Evolutionary conservation across 2,888 invertebrate species (phyloP), one percentile per base, ranked within the genome.

Genomic region (Aphodius sticticus): DNA sequence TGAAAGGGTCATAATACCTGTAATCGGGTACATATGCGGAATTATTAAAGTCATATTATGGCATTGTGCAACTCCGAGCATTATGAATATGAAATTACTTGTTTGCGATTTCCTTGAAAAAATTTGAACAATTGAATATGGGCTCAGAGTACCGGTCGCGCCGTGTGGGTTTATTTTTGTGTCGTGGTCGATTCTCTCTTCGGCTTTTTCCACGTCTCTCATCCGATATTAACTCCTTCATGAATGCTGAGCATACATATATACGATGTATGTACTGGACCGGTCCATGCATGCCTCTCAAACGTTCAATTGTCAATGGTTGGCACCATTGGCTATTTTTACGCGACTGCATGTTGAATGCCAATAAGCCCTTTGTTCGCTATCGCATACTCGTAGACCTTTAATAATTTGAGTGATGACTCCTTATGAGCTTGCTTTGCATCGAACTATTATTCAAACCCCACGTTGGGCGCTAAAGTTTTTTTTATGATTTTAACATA

Each of bases 21-120:
- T 84, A 84, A 84, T 84, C 84, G 83, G 78, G 80, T 81, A 80
- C 81, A 81, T 81, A 84, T 83, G 83, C 84, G 82, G 83, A 83
- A 83, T 84, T 84, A 84, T 84, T 83, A 84, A 84, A 83, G 82
- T 82, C 85, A 84, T 84, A 85, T 85, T 84, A 84, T 85, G 83
- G 86, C 85, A 86, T 86, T 87, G 86, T 86, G 81, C 84, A 84
- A 82, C 84, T 36, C 36, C 36, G 38, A 84, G 86, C 87, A 87
- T 87, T 88, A 88, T 88, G 88, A 88, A 88, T 88, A 88, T 85
- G 85, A 88, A 88, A 88, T 88, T 88, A 86, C 87, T 86, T 85
- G 87, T 87, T 87, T 86, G 85, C 84, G 83, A 81, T 86, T 87
- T 88, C 87, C 86, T 86, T 14, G 1, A 35, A 35, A 86, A 86